Evolutionary conservation across 2,888 invertebrate species (phyloP).

Genomic region (Lomographa bimaculata): DNA sequence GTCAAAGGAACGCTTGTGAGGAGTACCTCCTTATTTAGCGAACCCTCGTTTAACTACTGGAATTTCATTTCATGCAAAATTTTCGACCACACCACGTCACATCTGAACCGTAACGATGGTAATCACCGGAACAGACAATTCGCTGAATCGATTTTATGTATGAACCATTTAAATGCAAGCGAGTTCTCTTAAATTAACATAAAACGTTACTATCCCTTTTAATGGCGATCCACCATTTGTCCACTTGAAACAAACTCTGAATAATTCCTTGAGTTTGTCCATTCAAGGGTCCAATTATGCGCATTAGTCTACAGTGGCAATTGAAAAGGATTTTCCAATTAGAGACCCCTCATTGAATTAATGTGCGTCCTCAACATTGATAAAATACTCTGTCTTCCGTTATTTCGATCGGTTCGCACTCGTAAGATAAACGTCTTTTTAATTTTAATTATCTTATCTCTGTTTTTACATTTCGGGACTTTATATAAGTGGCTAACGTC

Average conservation of each 20-base stretch:
- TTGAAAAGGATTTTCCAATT: conserved; percentile 70
- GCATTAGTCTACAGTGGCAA: conserved; percentile 51
- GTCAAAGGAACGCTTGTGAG: conserved; percentile 33
- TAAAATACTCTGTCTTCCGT: conserved; percentile 55
- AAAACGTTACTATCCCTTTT: conserved; percentile 39
- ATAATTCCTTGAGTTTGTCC: conserved; percentile 59
- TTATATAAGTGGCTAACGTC: conserved; percentile 19
- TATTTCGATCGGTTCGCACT: conserved; percentile 47
- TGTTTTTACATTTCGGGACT: conserved; percentile 25
- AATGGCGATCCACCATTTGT: conserved; percentile 41
- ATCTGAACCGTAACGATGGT: conserved; percentile 23
- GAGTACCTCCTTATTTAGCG: conserved; percentile 25
- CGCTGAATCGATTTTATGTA: conserved; percentile 26
- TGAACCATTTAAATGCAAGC: conserved; percentile 31
- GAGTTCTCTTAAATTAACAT: conserved; percentile 32
- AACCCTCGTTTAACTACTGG: conserved; percentile 5
- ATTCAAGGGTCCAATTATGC: conserved; percentile 64
- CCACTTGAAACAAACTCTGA: conserved; percentile 43
- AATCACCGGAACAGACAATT: conserved; percentile 24
- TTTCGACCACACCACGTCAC: conserved; percentile 7
- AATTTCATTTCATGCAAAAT: conserved; percentile 26
- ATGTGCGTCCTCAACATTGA: conserved; percentile 54
- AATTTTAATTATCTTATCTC: conserved; percentile 27
- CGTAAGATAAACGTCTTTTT: conserved; percentile 28
- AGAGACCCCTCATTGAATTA: conserved; percentile 62